Evolutionary conservation across 2,888 invertebrate species (phyloP), one percentile per base, ranked within the genome.

Genomic region (Rhorus exstirpatorius): DNA sequence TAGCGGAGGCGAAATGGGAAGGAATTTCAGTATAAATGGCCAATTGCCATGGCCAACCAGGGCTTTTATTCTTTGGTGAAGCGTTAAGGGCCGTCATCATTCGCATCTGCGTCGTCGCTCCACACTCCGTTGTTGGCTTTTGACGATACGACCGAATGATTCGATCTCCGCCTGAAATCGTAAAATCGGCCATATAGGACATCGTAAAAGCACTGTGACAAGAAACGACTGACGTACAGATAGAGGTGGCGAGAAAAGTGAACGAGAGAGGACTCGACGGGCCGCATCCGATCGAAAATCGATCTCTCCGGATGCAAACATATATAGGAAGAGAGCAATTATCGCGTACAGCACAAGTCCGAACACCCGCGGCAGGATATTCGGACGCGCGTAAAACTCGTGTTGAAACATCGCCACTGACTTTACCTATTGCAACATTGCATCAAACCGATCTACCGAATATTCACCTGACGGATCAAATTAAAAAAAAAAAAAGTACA

Each of bases 71-170:
- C n/a, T 35, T 65, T 65, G 58, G 55, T 65, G 65, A 58, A 65
- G 58, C 67, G 35, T 51, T 67, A 76, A 46, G 78, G 55, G 71
- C 44, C 68, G 44, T 78, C 78, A 81, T 81, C 71, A 67, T 77
- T 72, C 60, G 51, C 71, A 67, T 81, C 76, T 63, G 60, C 71
- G 67, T 77, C 49, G 71, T 35, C 21, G 63, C 31, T 75, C 12
- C 49, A 24, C 12, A 19, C 41, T 58, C 41, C 26, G 55, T 72
- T 55, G 61, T 58, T 70, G 81, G 79, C 83, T 83, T 85, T 88
- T 88, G 89, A 89, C 86, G 86, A 82, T 84, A 86, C 83, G 74
- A 82, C 83, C 84, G 87, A 84, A 84, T 85, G 87, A 86, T 88
- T 84, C 71, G 74, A 51, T 2, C 49, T 61, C 70, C 60, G 41